Percentiles rank a stretch among this genome's conserved stretches.
These are phyloP conservation scores for Stenopsyche tienmushanensis DNA, from an alignment of 1,140 invertebrate genomes.

Conservation along the genomic window DNA sequence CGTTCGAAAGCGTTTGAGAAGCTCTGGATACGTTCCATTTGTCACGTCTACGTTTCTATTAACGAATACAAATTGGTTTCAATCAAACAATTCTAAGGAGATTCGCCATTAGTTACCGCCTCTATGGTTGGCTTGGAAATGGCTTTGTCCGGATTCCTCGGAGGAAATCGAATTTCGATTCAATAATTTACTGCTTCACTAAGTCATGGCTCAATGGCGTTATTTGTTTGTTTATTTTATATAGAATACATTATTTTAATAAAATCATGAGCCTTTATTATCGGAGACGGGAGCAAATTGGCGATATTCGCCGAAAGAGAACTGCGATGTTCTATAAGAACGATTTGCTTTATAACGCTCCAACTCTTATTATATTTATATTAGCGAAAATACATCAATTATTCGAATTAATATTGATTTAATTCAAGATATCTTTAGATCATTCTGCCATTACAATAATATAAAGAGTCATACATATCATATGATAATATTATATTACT, in stretches of 20 bases:
- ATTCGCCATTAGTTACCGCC: slow-evolving; percentile 23
- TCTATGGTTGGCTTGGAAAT: slow-evolving; percentile 5
- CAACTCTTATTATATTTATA: too few relatives aligned
- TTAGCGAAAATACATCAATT: too few relatives aligned
- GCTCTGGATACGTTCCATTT: slow-evolving; percentile 12
- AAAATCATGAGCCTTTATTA: background rate
- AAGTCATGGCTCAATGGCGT: background rate
- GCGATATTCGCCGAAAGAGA: too few relatives aligned
- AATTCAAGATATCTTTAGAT: too few relatives aligned
- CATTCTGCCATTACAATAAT: slow-evolving; percentile 1
- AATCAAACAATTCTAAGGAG: slow-evolving; percentile 25
- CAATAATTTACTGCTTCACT: slow-evolving; percentile 16
- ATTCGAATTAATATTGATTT: too few relatives aligned
- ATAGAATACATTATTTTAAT: background rate
- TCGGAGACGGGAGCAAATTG: too few relatives aligned
- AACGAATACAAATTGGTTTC: slow-evolving; percentile 29
- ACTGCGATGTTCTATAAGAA: too few relatives aligned
- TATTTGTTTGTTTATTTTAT: background rate
- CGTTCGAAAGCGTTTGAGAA: too few relatives aligned
- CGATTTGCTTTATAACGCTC: too few relatives aligned
- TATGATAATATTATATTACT: too few relatives aligned
- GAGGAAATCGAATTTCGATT: slow-evolving; percentile 11
- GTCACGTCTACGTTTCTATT: slow-evolving; percentile 31
- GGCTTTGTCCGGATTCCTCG: slow-evolving; percentile 6
- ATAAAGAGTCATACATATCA: too few relatives aligned